These are phyloP conservation scores for Oscheius sp. DNA, from an alignment of 2,888 invertebrate genomes.

Conservation along the genomic window DNA sequence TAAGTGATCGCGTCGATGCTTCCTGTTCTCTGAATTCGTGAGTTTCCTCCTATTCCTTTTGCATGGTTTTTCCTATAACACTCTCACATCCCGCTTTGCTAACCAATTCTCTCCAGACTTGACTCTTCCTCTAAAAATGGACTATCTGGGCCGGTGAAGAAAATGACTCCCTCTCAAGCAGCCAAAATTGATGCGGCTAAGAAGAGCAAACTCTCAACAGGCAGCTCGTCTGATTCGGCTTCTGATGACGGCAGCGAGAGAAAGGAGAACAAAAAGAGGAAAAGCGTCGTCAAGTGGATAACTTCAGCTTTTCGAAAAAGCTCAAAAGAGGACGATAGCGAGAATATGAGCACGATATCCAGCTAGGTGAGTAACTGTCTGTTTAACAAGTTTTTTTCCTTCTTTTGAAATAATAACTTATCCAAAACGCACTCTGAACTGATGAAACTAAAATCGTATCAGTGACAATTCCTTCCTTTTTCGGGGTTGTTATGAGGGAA, in stretches of 20 bases:
- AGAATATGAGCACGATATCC: slow-evolving; percentile 50
- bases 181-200: slow-evolving; percentile 37
- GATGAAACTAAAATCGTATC: no score
- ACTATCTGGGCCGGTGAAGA: slow-evolving; percentile 27
- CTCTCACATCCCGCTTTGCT: not conserved
- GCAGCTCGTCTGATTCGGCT: slow-evolving; percentile 28
- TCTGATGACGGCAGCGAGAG: slow-evolving; percentile 36
- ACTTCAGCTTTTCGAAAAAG: slow-evolving; percentile 48
- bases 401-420: no score
- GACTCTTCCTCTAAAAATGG: slow-evolving; percentile 21
- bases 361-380: slow-evolving; percentile 39
- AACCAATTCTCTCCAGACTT: slow-evolving; percentile 8
- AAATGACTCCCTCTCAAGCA: slow-evolving; percentile 36
- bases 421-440: no score
- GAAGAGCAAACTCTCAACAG: slow-evolving; percentile 19
- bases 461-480: no score
- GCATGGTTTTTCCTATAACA: not conserved
- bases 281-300: slow-evolving; percentile 54
- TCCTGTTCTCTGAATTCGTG: slow-evolving; percentile 16
- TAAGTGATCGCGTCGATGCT: slow-evolving; percentile 22
- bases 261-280: slow-evolving; percentile 47
- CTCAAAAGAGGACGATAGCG: slow-evolving; percentile 40
- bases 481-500: no score
- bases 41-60: not conserved
- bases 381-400: no score